Percentiles rank a stretch among this genome's conserved stretches.
Conservation (phyloP, 2,113 vertebrate genomes). For the Heterotilapia buettikoferi region DNA sequence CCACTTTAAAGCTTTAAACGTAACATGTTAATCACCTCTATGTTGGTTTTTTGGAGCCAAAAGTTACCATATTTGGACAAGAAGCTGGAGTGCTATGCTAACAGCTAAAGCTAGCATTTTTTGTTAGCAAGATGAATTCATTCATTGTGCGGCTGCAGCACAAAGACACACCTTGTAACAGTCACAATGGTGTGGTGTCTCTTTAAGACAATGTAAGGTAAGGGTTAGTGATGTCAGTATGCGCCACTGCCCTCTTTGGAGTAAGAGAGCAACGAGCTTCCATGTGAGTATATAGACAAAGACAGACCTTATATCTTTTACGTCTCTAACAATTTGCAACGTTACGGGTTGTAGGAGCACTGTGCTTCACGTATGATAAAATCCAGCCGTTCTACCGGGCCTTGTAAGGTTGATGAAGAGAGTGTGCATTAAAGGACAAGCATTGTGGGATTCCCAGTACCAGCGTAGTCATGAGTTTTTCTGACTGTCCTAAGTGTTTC, state of each 20-base stretch:
- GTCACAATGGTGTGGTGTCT: neutral
- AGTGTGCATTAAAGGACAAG: neutral
- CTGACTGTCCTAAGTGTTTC: neutral
- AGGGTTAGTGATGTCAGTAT: neutral
- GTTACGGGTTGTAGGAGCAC: neutral
- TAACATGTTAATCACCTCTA: neutral
- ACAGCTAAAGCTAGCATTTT: neutral
- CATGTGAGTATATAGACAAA: neutral
- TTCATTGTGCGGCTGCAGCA: neutral
- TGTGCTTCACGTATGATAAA: neutral
- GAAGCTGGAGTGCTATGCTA: neutral
- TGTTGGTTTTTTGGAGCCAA: neutral
- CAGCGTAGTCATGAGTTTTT: rapidly evolving
- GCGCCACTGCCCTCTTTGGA: neutral
- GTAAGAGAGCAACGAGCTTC: neutral
- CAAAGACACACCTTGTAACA: neutral
- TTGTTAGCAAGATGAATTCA: neutral
- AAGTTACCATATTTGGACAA: rapidly evolving
- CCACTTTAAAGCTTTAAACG: neutral
- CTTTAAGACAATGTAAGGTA: neutral
- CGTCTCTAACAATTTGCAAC: neutral
- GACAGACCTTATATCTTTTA: neutral
- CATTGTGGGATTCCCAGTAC: neutral
- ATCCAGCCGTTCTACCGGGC: rapidly evolving
- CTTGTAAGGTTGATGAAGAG: neutral